A percentile compares a stretch with the other conserved stretches of the same genome.
Conservation (phyloP, 2,888 invertebrate species). For the Erebia aethiops region DNA sequence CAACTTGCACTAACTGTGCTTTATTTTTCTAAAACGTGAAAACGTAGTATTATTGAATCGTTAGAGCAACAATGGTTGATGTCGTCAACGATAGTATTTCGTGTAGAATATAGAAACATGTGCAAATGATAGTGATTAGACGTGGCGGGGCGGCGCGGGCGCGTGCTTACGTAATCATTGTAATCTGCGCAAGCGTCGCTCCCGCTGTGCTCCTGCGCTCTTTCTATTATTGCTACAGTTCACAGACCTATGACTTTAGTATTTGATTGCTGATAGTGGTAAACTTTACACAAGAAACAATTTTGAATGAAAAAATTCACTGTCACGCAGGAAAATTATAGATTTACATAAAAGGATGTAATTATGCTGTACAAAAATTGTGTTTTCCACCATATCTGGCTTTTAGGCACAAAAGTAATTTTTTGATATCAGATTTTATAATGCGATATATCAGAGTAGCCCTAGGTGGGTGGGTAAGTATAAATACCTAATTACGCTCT, state of each 20-base stretch:
- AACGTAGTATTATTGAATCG: slow-evolving; percentile 33
- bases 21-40: not conserved
- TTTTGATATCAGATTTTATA: no score
- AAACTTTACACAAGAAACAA: not conserved
- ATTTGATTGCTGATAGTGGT: slow-evolving; percentile 7
- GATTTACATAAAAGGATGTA: no score
- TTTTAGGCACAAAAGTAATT: no score
- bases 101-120: slow-evolving; percentile 78
- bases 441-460: no score
- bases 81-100: slow-evolving; percentile 68
- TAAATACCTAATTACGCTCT: no score
- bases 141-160: slow-evolving; percentile 68
- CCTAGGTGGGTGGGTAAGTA: no score
- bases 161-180: slow-evolving; percentile 73
- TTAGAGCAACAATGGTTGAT: slow-evolving; percentile 51
- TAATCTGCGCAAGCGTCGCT: slow-evolving; percentile 61
- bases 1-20: no score
- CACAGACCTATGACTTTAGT: slow-evolving; percentile 48
- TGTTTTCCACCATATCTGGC: no score
- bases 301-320: not conserved
- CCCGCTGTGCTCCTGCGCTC: slow-evolving; percentile 43
- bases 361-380: no score
- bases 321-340: not conserved
- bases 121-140: slow-evolving; percentile 81
- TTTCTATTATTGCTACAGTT: slow-evolving; percentile 46